Conservation (phyloP, 2,113 vertebrate species). For the Marmota flaviventris region DNA sequence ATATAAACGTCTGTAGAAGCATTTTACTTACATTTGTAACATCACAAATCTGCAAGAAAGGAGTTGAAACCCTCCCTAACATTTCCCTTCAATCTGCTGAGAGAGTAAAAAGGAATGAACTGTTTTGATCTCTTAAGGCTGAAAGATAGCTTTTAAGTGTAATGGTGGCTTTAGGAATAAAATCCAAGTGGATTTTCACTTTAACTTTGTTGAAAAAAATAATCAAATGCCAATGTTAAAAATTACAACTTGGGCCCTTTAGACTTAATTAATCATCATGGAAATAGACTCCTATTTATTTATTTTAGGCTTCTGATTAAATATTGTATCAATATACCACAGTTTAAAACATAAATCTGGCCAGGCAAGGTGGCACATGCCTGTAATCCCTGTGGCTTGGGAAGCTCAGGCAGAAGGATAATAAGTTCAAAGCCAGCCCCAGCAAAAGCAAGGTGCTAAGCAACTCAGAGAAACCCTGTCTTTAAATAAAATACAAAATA, state of each 20-base stretch:
- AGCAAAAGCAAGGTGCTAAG: no score
- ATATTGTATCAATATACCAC: neutral
- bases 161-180: neutral
- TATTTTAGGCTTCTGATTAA: neutral
- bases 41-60: neutral
- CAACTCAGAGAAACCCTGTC: no score
- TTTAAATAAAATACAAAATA: no score
- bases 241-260: neutral
- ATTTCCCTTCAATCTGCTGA: neutral
- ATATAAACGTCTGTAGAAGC: neutral
- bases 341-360: neutral
- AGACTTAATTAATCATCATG: neutral
- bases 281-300: neutral
- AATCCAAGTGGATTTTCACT: neutral
- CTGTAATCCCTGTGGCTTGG: no score
- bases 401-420: no score
- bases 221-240: constrained; percentile 19
- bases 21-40: neutral
- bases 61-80: neutral
- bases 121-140: neutral
- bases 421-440: no score
- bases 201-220: constrained; percentile 45
- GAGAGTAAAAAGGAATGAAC: neutral
- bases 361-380: no score
- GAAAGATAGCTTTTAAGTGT: neutral